Percentiles rank a stretch among this genome's conserved stretches.
These are phyloP conservation scores for Tetragnatha versicolor DNA, from an alignment of 1,140 invertebrate genomes.

Conservation along the genomic window DNA sequence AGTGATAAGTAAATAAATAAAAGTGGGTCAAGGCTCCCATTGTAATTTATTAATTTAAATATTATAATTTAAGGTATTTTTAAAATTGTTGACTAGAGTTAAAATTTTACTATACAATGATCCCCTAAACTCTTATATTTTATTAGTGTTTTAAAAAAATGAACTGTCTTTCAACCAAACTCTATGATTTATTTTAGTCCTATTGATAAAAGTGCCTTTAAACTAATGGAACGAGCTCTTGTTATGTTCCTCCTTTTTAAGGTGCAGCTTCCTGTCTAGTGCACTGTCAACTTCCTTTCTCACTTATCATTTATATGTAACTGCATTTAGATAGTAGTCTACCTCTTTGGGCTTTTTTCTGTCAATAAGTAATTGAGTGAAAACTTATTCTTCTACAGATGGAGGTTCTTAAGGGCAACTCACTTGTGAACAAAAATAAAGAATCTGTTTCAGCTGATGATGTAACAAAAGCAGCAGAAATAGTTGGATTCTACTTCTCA, in stretches of 20 bases:
- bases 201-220: neutral
- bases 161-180: no score
- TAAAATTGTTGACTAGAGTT: no score
- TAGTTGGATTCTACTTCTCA: constrained; percentile 67
- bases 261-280: constrained; percentile 41
- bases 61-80: no score
- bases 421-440: constrained; percentile 44
- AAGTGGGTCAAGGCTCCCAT: no score
- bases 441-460: constrained; percentile 18
- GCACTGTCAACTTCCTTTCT: constrained; percentile 27
- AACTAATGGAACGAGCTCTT: neutral
- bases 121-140: no score
- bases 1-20: no score
- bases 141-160: no score
- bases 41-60: no score
- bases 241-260: neutral
- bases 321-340: neutral
- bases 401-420: constrained; percentile 22
- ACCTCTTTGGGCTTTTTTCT: neutral
- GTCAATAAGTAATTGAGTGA: neutral
- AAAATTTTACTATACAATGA: no score
- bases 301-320: neutral
- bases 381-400: constrained; percentile 19
- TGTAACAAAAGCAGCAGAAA: constrained; percentile 57
- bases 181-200: neutral